Evolutionary conservation across 37 sponge, comb jelly and placozoan genomes (phyloP).

Genomic region (Bolinopsis microptera): DNA sequence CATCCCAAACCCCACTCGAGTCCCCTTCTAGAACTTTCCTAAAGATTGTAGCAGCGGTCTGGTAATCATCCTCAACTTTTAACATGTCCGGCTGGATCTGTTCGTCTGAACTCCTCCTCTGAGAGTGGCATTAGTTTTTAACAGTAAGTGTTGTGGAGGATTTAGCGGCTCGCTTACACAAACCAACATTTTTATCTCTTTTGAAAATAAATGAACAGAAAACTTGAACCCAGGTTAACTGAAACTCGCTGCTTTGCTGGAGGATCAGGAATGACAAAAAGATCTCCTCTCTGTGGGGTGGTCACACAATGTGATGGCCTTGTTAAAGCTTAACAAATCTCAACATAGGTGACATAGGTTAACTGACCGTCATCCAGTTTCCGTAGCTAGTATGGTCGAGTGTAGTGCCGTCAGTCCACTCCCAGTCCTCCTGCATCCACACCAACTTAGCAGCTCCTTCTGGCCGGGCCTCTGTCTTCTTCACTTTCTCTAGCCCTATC

Average conservation of each 20-base stretch:
- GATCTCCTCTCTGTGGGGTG: no score
- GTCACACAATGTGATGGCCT: no score
- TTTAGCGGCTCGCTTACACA: no score
- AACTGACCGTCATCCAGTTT: slow-evolving; percentile 21
- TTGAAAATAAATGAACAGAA: no score
- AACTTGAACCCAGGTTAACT: no score
- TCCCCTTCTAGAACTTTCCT: not conserved
- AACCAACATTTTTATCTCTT: no score
- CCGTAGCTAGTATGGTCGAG: not conserved
- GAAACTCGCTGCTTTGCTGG: no score
- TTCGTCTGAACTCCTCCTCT: not conserved
- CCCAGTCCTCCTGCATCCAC: slow-evolving; percentile 34
- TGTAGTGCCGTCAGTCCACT: not conserved
- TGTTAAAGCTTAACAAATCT: no score
- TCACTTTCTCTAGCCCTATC: slow-evolving; percentile 26
- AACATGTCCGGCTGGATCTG: slow-evolving; percentile 28
- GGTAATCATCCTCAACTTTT: not conserved
- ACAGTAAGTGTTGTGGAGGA: no score
- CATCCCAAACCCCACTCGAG: slow-evolving; percentile 2
- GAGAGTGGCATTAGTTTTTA: not conserved
- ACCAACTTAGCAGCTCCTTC: slow-evolving; percentile 1
- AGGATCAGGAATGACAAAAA: no score
- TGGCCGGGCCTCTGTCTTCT: not conserved
- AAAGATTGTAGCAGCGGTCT: not conserved
- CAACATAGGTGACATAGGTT: no score